Percentiles rank a stretch among this genome's conserved stretches.
Evolutionary conservation across 2,888 invertebrate genomes (phyloP).

Genomic region (Parnassius smintheus): DNA sequence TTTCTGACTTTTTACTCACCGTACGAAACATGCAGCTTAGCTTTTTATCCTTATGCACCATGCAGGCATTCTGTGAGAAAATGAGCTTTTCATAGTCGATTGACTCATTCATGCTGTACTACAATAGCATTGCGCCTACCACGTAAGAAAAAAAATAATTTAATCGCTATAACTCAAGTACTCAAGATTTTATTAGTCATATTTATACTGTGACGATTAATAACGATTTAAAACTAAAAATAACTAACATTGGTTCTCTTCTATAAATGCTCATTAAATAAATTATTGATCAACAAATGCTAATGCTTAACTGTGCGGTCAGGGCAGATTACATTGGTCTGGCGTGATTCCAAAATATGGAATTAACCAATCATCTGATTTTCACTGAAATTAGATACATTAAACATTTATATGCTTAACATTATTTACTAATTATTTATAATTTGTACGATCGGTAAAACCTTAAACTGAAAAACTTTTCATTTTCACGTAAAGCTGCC

Average conservation of each 20-base stretch:
- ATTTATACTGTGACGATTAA: neutral
- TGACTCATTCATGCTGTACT: neutral
- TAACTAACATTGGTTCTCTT: neutral
- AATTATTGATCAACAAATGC: slow-evolving; percentile 12
- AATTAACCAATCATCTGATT: neutral
- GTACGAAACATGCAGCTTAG: neutral
- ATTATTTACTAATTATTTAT: too few relatives aligned
- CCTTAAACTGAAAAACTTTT: too few relatives aligned
- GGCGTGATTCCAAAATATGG: neutral
- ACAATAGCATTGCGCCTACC: neutral
- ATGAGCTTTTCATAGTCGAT: neutral
- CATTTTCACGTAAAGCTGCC: too few relatives aligned
- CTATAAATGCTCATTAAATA: slow-evolving; percentile 6
- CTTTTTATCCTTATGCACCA: too few relatives aligned
- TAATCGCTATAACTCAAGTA: too few relatives aligned
- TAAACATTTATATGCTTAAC: too few relatives aligned
- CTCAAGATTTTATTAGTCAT: neutral
- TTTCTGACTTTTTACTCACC: neutral
- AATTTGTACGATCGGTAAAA: too few relatives aligned
- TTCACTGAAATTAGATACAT: too few relatives aligned
- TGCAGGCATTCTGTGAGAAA: too few relatives aligned
- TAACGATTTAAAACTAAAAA: neutral
- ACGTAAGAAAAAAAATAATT: too few relatives aligned
- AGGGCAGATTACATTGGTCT: neutral
- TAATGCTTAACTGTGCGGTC: slow-evolving; percentile 3